These are phyloP conservation scores for Agrilus cyanescens DNA, from an alignment of 2,888 invertebrate genomes.

Conservation along the genomic window DNA sequence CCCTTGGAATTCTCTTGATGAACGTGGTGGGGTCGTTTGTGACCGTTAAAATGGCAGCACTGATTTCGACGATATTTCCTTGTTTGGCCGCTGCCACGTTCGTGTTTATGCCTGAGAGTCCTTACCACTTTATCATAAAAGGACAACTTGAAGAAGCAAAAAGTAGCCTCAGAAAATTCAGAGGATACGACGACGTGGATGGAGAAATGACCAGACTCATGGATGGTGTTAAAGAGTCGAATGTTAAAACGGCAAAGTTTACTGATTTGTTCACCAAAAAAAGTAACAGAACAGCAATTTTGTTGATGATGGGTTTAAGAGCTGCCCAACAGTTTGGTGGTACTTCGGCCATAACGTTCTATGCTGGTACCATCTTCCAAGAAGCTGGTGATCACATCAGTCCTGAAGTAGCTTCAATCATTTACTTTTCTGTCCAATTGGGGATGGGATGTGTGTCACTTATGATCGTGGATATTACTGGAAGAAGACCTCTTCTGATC, in stretches of 20 bases:
- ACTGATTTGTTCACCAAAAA: constrained; percentile 41
- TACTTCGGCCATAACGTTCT: constrained; percentile 46
- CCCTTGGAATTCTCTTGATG: constrained; percentile 47
- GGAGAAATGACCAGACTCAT: constrained; percentile 31
- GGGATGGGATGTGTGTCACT: constrained; percentile 43
- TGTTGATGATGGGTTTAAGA: constrained; percentile 47
- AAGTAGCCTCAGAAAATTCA: constrained; percentile 42
- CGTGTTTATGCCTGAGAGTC: constrained; percentile 54
- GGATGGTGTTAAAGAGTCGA: constrained; percentile 26
- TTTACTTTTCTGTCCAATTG: constrained; percentile 44
- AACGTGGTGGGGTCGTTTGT: constrained; percentile 49
- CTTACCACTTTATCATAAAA: constrained; percentile 35
- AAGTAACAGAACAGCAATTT: constrained; percentile 47
- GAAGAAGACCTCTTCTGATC: constrained; percentile 49
- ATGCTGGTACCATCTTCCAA: constrained; percentile 49
- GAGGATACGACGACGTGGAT: constrained; percentile 39
- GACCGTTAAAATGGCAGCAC: constrained; percentile 39
- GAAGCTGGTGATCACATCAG: constrained; percentile 31
- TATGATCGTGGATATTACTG: constrained; percentile 47
- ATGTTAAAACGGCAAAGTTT: constrained; percentile 35
- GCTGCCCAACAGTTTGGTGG: constrained; percentile 50
- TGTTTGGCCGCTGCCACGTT: constrained; percentile 44
- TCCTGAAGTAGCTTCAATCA: constrained; percentile 42
- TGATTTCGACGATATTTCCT: constrained; percentile 45
- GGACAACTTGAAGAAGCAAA: constrained; percentile 34